Evolutionary conservation across 2,113 vertebrate species (phyloP), one percentile per base, ranked within the genome.

Genomic region (Pseudopodoces humilis): DNA sequence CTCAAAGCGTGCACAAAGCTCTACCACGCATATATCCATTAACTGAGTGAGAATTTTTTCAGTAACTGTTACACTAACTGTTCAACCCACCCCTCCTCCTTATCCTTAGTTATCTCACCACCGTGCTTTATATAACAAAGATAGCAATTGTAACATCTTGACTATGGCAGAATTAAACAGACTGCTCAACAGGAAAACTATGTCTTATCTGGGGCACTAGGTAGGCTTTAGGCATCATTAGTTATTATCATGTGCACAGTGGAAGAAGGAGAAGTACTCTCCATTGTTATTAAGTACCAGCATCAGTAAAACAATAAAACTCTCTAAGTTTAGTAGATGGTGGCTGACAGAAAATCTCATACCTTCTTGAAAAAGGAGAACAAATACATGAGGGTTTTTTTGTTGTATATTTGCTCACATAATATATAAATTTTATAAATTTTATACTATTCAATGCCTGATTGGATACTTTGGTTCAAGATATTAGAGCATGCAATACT

Each of bases 21-120:
- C 21, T 83, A 6, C 23, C 3, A 11, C 2, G 0, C 2, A 0
- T 62, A 23, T 50, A 31, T 22, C 15, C 37, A 39, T 23, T 39
- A 69, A 77, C 2, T 37, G 19, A 69, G 41, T 0, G 0, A 68
- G 2, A 17, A 15, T 28, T 80, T 70, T 86, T 72, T 91, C 68
- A 50, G 13, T 53, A 46, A n/a, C 4, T 33, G 2, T 71, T 75
- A 24, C 6, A 20, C 6, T 53, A 47, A 49, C 14, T 39, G 18
- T 6, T 79, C n/a, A 39, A 47, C 6, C 23, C 18, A 52, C 1
- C 2, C 7, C 6, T 5, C 2, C 12, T 50, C 17, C 33, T 43
- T 65, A n/a, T 28, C 46, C 13, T 69, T 75, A 71, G 13, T 44
- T 47, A 55, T 5, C 18, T 76, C 19, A 67, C 24, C 25, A 41